Evolutionary conservation across 30 jellyfish, hydroid and myxozoan genomes (phyloP).

Genomic region (Aurelia sp.): DNA sequence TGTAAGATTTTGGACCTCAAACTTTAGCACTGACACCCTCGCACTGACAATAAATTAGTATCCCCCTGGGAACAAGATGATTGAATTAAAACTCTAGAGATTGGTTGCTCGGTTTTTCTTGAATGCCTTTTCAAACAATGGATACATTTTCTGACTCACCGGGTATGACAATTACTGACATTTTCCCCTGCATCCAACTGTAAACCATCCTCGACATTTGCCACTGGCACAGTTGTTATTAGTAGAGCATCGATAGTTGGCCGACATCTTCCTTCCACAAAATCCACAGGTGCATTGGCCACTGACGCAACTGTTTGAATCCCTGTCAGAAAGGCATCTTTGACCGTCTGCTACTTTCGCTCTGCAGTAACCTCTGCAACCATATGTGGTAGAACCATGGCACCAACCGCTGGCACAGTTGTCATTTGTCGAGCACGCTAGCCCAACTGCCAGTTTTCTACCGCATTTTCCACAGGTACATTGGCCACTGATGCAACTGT

Average conservation of each 20-base stretch:
- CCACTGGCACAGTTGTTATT: background rate
- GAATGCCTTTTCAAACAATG: too few species aligned
- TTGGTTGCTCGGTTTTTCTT: too few species aligned
- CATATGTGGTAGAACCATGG: background rate
- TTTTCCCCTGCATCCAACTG: background rate
- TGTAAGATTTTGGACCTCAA: too few species aligned
- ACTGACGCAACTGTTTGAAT: background rate
- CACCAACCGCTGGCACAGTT: slow-evolving; percentile 9
- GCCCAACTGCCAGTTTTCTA: background rate
- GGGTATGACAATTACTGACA: background rate
- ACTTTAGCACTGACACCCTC: too few species aligned
- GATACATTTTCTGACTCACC: too few species aligned
- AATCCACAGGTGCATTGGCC: slow-evolving; percentile 6
- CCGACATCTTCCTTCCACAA: background rate
- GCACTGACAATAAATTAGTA: too few species aligned
- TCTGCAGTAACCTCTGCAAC: background rate
- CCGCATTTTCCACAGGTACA: slow-evolving; percentile 5
- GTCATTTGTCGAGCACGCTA: background rate
- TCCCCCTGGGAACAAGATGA: too few species aligned
- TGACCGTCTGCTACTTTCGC: background rate
- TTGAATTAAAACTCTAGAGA: too few species aligned
- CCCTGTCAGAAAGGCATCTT: background rate
- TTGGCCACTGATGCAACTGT: background rate
- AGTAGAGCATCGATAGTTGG: background rate
- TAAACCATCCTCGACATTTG: background rate